A percentile compares a stretch with the other conserved stretches of the same genome.
Evolutionary conservation across 2,113 vertebrate genomes (phyloP).

Genomic region (Rhinoderma darwinii): DNA sequence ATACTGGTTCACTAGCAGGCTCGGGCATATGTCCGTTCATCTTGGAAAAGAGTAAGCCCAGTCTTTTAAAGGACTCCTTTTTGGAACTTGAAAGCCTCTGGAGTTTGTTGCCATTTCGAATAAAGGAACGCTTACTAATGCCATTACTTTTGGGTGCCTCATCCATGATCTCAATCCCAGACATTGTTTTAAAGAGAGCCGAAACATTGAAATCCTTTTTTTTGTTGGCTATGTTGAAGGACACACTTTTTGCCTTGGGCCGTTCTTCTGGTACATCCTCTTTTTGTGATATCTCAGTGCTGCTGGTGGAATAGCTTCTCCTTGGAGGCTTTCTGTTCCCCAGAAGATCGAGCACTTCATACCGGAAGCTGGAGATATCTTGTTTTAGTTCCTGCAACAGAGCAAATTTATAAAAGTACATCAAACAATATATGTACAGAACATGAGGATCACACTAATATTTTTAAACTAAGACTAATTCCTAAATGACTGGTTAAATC

Average conservation of each 20-base stretch:
- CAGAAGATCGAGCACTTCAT: constrained; percentile 93
- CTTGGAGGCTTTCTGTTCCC: constrained; percentile 90
- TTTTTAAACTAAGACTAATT: too few relatives aligned
- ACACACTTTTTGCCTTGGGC: constrained; percentile 76
- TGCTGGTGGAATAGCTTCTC: constrained; percentile 89
- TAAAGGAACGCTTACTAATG: constrained; percentile 79
- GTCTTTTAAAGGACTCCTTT: constrained; percentile 88
- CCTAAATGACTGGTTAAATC: neutral
- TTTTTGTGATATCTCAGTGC: constrained; percentile 81
- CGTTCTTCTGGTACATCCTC: constrained; percentile 72
- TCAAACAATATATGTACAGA: neutral
- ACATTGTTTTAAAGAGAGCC: constrained; percentile 86
- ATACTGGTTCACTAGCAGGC: constrained; percentile 78
- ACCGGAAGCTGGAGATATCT: constrained; percentile 98
- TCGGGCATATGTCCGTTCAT: constrained; percentile 85
- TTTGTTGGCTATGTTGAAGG: constrained; percentile 75
- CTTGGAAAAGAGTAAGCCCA: constrained; percentile 90
- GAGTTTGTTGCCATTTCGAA: constrained; percentile 79
- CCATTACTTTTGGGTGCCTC: constrained; percentile 91
- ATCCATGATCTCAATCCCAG: constrained; percentile 76
- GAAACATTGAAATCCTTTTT: constrained; percentile 80
- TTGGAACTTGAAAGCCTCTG: constrained; percentile 81
- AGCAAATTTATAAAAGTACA: neutral
- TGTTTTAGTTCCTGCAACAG: constrained; percentile 90
- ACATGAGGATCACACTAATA: too few relatives aligned